Percentiles rank a stretch among this genome's conserved stretches.
Evolutionary conservation across 2,888 invertebrate genomes (phyloP).

Genomic region (Sarcophaga rosellei): DNA sequence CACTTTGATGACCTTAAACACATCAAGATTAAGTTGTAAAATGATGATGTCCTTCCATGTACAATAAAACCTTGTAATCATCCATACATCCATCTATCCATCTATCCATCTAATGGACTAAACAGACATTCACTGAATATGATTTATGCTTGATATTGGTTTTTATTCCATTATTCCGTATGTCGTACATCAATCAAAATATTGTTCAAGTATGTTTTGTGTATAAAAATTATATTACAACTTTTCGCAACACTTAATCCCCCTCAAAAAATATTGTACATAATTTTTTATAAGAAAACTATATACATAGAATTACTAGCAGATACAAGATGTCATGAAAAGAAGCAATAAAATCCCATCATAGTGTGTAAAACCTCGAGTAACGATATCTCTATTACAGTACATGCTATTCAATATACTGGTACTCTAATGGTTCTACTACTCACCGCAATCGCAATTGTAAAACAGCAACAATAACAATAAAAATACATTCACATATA

Average conservation of each 20-base stretch:
- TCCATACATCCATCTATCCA: not conserved
- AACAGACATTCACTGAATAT: not conserved
- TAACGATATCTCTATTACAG: constrained; percentile 48
- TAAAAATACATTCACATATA: not conserved
- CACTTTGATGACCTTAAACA: not conserved
- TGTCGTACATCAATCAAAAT: constrained; percentile 50
- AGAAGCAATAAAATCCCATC: not conserved
- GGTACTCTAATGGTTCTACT: too few relatives aligned
- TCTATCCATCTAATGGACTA: not conserved
- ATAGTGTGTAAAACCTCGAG: constrained; percentile 11
- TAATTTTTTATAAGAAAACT: not conserved
- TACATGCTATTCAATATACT: not conserved
- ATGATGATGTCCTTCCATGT: not conserved
- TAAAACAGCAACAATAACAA: too few relatives aligned
- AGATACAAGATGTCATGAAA: not conserved
- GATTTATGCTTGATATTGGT: constrained; percentile 23
- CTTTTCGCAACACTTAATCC: too few relatives aligned
- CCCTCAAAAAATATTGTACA: not conserved
- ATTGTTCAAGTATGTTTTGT: not conserved
- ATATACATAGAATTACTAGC: constrained; percentile 3
- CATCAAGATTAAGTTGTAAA: constrained; percentile 1
- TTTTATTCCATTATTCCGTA: constrained; percentile 10
- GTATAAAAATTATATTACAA: constrained; percentile 30
- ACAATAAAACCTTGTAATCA: not conserved
- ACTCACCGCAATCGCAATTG: too few relatives aligned